Evolutionary conservation across 2,113 vertebrate genomes (phyloP).

Genomic region (Verasper variegatus): DNA sequence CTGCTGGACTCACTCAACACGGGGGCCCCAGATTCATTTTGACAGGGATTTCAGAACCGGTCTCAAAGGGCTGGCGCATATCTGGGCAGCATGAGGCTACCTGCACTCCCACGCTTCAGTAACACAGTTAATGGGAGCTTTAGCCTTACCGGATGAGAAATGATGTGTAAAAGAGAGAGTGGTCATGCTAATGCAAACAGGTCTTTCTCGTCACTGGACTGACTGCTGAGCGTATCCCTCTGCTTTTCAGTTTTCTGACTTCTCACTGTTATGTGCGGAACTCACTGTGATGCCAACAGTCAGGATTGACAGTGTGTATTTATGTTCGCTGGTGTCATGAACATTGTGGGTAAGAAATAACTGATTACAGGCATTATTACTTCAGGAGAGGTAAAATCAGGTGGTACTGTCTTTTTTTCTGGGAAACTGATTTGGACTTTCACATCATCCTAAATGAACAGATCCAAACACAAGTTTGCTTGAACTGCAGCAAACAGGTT

Average conservation of each 20-base stretch:
- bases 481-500: too few relatives aligned
- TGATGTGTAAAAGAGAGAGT: slow-evolving; percentile 47
- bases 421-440: too few relatives aligned
- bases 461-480: too few relatives aligned
- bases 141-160: slow-evolving; percentile 52
- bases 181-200: slow-evolving; percentile 60
- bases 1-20: slow-evolving; percentile 12
- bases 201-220: slow-evolving; percentile 19
- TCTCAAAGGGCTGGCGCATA: slow-evolving; percentile 34
- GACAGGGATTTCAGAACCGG: slow-evolving; percentile 45
- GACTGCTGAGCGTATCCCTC: slow-evolving; percentile 19
- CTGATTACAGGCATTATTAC: too few relatives aligned
- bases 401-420: too few relatives aligned
- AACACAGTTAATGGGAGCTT: slow-evolving; percentile 73
- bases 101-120: slow-evolving; percentile 69
- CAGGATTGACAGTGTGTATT: too few relatives aligned
- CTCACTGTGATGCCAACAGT: too few relatives aligned
- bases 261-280: background rate
- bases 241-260: slow-evolving; percentile 2
- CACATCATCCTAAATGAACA: too few relatives aligned
- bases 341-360: too few relatives aligned
- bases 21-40: slow-evolving; percentile 37
- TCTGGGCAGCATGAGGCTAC: slow-evolving; percentile 51
- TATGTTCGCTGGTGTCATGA: too few relatives aligned
- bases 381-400: too few relatives aligned